Evolutionary conservation across 2,113 vertebrate species (phyloP), one percentile per base, ranked within the genome.

Genomic region (Dicrurus megarhynchus): DNA sequence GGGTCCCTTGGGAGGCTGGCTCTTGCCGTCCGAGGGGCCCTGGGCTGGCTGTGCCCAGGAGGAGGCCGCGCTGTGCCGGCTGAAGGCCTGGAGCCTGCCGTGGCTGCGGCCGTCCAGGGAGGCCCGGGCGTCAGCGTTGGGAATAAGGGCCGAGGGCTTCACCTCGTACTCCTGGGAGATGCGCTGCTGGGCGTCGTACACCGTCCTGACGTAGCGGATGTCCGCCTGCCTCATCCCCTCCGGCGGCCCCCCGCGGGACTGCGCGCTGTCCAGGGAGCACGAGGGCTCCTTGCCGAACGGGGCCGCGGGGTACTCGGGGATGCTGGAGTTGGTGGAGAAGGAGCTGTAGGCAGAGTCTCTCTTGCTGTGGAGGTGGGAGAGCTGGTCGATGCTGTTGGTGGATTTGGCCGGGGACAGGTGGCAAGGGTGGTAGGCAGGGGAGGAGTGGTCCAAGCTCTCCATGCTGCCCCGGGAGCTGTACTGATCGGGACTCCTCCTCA

Each of bases 381-480:
- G 98, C 96, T 98, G 99, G 95, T 99, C 99, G 12, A 99, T 99
- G 98, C 99, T 99, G 97, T 98, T 99, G 74, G 98, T 99, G 32
- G 99, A 99, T 95, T 99, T 99, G 96, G 98, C 98, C 0, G 98
- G 98, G 30, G 99, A 99, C 44, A 99, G 98, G 92, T 99, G 98
- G 97, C 98, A 99, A 68, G 99, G 97, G 32, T 98, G 98, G 95
- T 99, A 99, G n/a, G 98, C 94, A 1, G 98, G 97, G 74, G 98
- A 98, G 32, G 98, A 94, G 39, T 98, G 98, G 84, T 99, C 99
- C 97, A 99, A 97, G 90, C 99, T 99, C 96, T 99, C 99, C 99
- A 99, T 99, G 97, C 99, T 99, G 71, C 99, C 99, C 70, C 98
- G 98, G 14, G 99, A 99, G 96, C 99, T 99, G 98, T 99, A 99